Conservation (phyloP, 2,113 vertebrate species). For the Pelecanoides urinatrix region DNA sequence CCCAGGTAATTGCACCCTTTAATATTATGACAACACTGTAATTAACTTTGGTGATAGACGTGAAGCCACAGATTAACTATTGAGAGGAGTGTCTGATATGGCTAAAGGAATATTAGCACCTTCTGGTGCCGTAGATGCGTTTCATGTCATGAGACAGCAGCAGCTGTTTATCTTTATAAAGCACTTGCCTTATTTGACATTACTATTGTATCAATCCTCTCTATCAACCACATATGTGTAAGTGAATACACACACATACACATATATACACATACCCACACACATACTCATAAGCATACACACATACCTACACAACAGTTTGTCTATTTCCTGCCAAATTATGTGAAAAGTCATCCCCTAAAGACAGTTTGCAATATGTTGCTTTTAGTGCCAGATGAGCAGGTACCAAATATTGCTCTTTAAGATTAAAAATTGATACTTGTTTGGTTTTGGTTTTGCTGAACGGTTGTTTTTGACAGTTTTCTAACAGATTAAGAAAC, state of each 20-base stretch:
- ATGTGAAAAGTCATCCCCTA: background rate
- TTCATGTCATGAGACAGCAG: background rate
- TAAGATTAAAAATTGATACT: background rate
- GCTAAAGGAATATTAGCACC: background rate
- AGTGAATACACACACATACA: background rate
- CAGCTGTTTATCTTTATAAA: background rate
- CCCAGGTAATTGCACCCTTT: constrained; percentile 33
- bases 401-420: background rate
- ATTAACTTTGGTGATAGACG: background rate
- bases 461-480: background rate
- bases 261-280: too few relatives aligned
- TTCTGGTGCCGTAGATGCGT: background rate
- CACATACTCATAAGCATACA: background rate
- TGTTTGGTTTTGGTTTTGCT: background rate
- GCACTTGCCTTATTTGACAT: background rate
- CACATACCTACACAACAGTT: background rate
- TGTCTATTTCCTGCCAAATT: background rate
- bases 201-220: background rate
- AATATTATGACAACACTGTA: background rate
- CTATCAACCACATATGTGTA: rapidly evolving
- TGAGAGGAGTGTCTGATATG: background rate
- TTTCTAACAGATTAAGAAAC: background rate
- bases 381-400: background rate
- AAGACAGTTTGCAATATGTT: background rate
- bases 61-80: background rate